Percentiles rank a stretch among this genome's conserved stretches.
Evolutionary conservation across 2,888 invertebrate species (phyloP).

Genomic region (Gastrophysa polygoni): DNA sequence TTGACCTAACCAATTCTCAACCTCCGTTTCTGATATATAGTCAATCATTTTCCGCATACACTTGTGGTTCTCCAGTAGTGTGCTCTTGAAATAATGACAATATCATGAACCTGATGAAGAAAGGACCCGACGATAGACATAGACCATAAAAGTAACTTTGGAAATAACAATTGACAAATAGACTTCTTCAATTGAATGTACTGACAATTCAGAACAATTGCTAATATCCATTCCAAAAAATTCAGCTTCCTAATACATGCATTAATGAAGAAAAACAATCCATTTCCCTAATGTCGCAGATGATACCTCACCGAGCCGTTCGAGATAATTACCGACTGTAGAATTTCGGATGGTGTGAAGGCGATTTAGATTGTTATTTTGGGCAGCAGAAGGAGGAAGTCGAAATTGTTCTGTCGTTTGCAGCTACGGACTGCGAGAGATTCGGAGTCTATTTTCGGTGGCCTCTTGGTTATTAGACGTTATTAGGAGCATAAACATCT

Average conservation of each 20-base stretch:
- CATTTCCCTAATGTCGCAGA: constrained; percentile 12
- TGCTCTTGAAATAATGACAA: too few species aligned
- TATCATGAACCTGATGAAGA: too few species aligned
- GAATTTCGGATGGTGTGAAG: constrained; percentile 32
- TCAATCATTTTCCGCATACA: too few species aligned
- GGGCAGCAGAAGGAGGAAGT: constrained; percentile 42
- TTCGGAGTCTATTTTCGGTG: constrained; percentile 39
- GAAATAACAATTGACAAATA: too few species aligned
- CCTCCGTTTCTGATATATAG: too few species aligned
- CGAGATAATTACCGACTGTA: constrained; percentile 31
- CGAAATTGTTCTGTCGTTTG: constrained; percentile 38
- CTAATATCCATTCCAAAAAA: too few species aligned
- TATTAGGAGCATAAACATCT: constrained; percentile 44
- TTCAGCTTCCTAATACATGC: neutral
- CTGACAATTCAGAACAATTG: too few species aligned
- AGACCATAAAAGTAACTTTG: too few species aligned
- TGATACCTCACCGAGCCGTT: constrained; percentile 19
- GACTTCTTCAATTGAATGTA: too few species aligned
- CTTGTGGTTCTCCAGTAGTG: too few species aligned
- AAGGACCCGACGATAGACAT: too few species aligned
- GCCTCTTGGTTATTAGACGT: constrained; percentile 42
- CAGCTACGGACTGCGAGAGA: constrained; percentile 26
- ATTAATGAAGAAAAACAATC: neutral
- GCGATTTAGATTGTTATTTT: constrained; percentile 37
- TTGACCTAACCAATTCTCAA: too few species aligned